Base-by-base conservation (phyloP, 2,888 invertebrate genomes). In the Leptarthrus brevirostris region DNA sequence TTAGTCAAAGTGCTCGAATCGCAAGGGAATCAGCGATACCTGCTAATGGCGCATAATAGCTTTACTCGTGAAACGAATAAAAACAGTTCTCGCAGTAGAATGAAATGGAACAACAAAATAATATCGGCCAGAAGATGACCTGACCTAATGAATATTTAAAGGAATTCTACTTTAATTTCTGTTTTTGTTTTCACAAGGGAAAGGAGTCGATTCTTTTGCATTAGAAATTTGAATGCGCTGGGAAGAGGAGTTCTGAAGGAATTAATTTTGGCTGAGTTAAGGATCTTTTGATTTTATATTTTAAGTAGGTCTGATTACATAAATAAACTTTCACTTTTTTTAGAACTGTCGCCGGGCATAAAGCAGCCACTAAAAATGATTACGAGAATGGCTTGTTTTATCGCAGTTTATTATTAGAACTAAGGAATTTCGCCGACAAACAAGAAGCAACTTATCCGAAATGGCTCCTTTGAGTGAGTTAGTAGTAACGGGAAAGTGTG, bases 1-100 rank as follows among this genome's bases (percentile, higher is more conserved):
- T 75, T 75, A 75, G 74, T 71, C 47, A 74, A 75, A 75, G 75
- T 75, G 75, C 74, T 52, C 47, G 61, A 74, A 72, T 52, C 72
- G 24, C 73, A 66, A 34, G 69, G 69, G 69, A 69, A 69, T 69
- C 69, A 52, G 20, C 69, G 49, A 52, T 69, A 69, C 69, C 34
- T 40, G 69, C 69, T 69, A 69, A 69, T 69, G 69, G 69, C 52
- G 69, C 49, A 52, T 69, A 69, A 69, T 69, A 69, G 52, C 26
- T 69, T 69, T 69, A 30, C 49, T 69, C 64, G 44, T 64, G 44
- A 44, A 47, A 64, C 14, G 22, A 44, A 20, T 14, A n/a, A 40
- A 49, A 49, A 49, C 49, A 16, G 49, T 5, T 5, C 20, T 49
- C 18, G 10, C 3, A 49, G 20, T 18, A 3, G 16, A 49, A 49